Percentiles rank a stretch among this genome's conserved stretches.
Evolutionary conservation across 2,888 invertebrate genomes (phyloP).

Genomic region (Dysmachus trigonus): DNA sequence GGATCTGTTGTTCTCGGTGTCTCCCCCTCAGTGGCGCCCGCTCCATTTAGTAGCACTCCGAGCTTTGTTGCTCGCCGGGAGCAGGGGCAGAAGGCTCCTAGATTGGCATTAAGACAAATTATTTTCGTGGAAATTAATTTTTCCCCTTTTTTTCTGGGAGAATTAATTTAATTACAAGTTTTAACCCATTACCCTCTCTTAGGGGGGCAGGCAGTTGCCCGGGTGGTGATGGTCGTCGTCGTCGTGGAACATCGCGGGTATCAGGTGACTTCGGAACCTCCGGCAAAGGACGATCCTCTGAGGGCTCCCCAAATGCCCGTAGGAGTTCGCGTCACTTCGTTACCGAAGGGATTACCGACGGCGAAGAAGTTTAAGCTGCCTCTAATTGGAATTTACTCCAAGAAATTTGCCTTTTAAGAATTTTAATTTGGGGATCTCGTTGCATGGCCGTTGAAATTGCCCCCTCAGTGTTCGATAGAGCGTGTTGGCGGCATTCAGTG

Average conservation of each 20-base stretch:
- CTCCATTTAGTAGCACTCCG: not conserved
- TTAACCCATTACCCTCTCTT: conserved; percentile 18
- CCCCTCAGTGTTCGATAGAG: not conserved
- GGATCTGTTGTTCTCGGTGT: conserved; percentile 1
- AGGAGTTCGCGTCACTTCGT: not conserved
- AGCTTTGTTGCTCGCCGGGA: not conserved
- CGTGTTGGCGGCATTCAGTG: not conserved
- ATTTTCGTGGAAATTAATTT: conserved; percentile 39
- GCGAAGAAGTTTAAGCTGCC: conserved; percentile 13
- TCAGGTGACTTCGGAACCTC: conserved; percentile 18
- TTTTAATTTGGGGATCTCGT: not conserved
- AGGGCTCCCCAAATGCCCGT: not conserved
- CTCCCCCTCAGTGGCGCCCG: not conserved
- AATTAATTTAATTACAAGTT: conserved; percentile 40
- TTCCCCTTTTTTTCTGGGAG: conserved; percentile 22
- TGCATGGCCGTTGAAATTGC: not conserved
- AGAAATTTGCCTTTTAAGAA: conserved; percentile 29
- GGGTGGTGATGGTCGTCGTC: not conserved
- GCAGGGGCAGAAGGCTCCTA: not conserved
- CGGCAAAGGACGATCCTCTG: not conserved
- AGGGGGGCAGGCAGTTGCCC: not conserved
- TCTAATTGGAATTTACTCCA: conserved; percentile 36
- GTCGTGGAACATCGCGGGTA: not conserved
- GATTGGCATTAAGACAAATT: conserved; percentile 30
- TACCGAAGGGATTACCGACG: conserved; percentile 13